Evolutionary conservation across 2,113 vertebrate genomes (phyloP).

Genomic region (Oncorhynchus tshawytscha): DNA sequence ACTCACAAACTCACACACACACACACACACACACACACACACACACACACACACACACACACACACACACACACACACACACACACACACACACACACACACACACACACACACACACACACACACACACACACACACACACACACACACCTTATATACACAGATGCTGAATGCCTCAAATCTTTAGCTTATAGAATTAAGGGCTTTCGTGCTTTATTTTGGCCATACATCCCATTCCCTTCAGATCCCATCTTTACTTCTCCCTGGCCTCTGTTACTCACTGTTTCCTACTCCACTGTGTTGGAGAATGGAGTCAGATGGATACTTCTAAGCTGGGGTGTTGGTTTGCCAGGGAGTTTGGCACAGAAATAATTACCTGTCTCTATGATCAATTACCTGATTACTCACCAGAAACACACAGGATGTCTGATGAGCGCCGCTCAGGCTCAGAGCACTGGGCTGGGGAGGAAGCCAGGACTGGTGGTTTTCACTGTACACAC

Average conservation of each 20-base stretch:
- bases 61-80: no score
- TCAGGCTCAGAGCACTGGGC: slow-evolving; percentile 6
- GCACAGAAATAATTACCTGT: slow-evolving; percentile 78
- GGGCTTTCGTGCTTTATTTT: slow-evolving; percentile 22
- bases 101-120: no score
- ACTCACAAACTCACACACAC: background rate
- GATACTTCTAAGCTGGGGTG: slow-evolving; percentile 62
- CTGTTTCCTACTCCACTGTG: slow-evolving; percentile 33
- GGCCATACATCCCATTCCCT: slow-evolving; percentile 51
- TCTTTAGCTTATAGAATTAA: slow-evolving; percentile 36
- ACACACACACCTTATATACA: background rate
- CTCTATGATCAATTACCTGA: slow-evolving; percentile 80
- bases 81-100: no score
- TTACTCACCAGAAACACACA: slow-evolving; percentile 72
- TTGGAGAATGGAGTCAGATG: slow-evolving; percentile 49
- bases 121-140: no score
- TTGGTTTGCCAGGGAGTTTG: slow-evolving; percentile 69
- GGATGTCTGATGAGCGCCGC: slow-evolving; percentile 56
- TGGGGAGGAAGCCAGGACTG: slow-evolving; percentile 22
- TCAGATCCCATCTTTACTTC: slow-evolving; percentile 47
- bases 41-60: slow-evolving; percentile 13
- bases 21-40: background rate
- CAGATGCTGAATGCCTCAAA: slow-evolving; percentile 10
- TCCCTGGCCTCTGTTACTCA: slow-evolving; percentile 51
- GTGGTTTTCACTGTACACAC: background rate